Percentiles rank a stretch among this genome's conserved stretches.
Evolutionary conservation across 2,888 invertebrate genomes (phyloP).

Genomic region (Drosophila tanythrix): DNA sequence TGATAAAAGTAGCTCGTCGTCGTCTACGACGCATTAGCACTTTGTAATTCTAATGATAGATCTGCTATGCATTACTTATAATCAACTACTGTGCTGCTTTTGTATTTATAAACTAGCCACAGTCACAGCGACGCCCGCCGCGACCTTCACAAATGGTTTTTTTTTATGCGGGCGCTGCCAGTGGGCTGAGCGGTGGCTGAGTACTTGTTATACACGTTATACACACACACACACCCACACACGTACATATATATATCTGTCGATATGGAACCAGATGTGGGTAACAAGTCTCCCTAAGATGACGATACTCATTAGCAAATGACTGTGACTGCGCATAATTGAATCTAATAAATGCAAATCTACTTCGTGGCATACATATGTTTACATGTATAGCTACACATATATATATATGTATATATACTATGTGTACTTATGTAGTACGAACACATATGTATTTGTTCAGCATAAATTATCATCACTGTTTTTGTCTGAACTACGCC

Average conservation of each 20-base stretch:
- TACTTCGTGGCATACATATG: slow-evolving; percentile 5
- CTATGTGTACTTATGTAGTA: background rate
- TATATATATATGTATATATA: background rate
- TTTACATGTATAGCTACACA: background rate
- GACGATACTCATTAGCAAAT: slow-evolving; percentile 62
- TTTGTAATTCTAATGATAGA: slow-evolving; percentile 56
- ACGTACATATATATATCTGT: background rate
- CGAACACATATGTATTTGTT: slow-evolving; percentile 2
- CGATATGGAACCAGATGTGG: slow-evolving; percentile 31
- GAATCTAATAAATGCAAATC: slow-evolving; percentile 57
- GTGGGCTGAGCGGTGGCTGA: background rate
- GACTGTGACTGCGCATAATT: slow-evolving; percentile 52
- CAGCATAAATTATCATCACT: slow-evolving; percentile 14
- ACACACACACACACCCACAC: background rate
- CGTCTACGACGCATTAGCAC: slow-evolving; percentile 31
- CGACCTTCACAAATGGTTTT: slow-evolving; percentile 58
- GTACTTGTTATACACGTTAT: slow-evolving; percentile 4
- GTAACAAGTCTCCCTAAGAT: slow-evolving; percentile 51
- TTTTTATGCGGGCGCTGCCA: background rate
- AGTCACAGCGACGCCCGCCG: slow-evolving; percentile 46
- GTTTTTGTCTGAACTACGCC: slow-evolving; percentile 28
- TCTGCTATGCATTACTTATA: slow-evolving; percentile 56
- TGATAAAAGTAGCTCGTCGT: slow-evolving; percentile 7
- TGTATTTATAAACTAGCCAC: slow-evolving; percentile 65
- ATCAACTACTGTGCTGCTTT: slow-evolving; percentile 60